Conservation (phyloP, 2,888 invertebrate species). For the Tenthredo scrophulariae region DNA sequence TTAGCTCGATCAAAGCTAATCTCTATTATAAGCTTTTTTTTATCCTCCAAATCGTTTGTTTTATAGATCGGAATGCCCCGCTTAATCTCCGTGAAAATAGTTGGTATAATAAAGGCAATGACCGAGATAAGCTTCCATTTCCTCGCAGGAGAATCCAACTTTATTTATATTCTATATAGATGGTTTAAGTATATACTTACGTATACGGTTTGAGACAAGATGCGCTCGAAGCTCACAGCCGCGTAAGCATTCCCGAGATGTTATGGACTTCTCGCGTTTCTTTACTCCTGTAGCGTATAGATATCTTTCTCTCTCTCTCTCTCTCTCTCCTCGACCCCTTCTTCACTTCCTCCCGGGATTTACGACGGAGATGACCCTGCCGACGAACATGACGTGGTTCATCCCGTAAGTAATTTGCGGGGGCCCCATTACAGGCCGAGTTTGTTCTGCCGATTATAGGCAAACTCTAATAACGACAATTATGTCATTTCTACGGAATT, state of each 20-base stretch:
- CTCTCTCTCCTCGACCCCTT: neutral
- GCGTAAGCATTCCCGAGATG: constrained; percentile 25
- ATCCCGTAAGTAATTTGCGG: constrained; percentile 71
- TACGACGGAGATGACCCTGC: constrained; percentile 50
- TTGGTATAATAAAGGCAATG: constrained; percentile 3
- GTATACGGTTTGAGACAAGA: constrained; percentile 9
- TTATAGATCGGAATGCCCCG: constrained; percentile 36
- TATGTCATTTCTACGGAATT: constrained; percentile 73
- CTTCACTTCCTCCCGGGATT: constrained; percentile 32
- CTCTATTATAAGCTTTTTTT: neutral
- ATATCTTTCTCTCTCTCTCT: neutral
- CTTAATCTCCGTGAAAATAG: constrained; percentile 16
- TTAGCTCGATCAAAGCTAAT: constrained; percentile 5
- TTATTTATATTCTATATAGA: constrained; percentile 19
- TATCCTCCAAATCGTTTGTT: constrained; percentile 25
- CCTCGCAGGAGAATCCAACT: neutral
- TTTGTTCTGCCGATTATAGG: constrained; percentile 71
- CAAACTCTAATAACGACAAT: constrained; percentile 75
- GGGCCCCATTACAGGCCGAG: constrained; percentile 68
- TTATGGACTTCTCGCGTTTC: constrained; percentile 43
- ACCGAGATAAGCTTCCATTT: constrained; percentile 15
- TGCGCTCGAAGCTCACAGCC: constrained; percentile 6
- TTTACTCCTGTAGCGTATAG: neutral
- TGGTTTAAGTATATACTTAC: neutral
- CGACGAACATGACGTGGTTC: constrained; percentile 46